Evolutionary conservation across 2,888 invertebrate species (phyloP).

Genomic region (Parelbella ahira): DNA sequence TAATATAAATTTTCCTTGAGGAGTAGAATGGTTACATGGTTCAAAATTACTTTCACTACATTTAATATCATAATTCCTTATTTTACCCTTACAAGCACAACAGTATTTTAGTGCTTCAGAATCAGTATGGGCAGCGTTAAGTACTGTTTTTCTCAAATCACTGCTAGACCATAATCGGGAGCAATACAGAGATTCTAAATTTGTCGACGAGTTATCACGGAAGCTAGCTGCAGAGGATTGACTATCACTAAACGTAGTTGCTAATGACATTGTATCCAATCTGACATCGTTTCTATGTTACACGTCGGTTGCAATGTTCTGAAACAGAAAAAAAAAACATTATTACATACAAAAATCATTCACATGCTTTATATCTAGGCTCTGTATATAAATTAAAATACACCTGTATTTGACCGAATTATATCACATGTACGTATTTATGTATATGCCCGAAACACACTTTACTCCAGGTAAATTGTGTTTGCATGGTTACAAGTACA

Average conservation of each 20-base stretch:
- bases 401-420: no score
- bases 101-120: slow-evolving; percentile 59
- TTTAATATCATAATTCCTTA: slow-evolving; percentile 68
- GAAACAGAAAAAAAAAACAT: slow-evolving; percentile 31
- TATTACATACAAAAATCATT: background rate
- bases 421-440: background rate
- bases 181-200: slow-evolving; percentile 64
- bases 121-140: slow-evolving; percentile 48
- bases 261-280: slow-evolving; percentile 52
- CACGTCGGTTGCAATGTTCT: slow-evolving; percentile 31
- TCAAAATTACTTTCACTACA: slow-evolving; percentile 48
- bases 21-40: slow-evolving; percentile 67
- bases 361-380: no score
- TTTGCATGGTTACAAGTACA: no score
- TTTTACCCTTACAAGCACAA: slow-evolving; percentile 67
- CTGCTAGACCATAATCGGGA: slow-evolving; percentile 68
- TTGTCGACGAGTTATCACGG: slow-evolving; percentile 46
- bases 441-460: no score
- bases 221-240: slow-evolving; percentile 40
- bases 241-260: slow-evolving; percentile 45
- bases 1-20: slow-evolving; percentile 43
- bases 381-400: no score
- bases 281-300: slow-evolving; percentile 10
- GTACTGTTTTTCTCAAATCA: slow-evolving; percentile 51
- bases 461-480: no score